Conservation (phyloP, 2,888 invertebrate species). For the Acanthosepion lycidas region DNA sequence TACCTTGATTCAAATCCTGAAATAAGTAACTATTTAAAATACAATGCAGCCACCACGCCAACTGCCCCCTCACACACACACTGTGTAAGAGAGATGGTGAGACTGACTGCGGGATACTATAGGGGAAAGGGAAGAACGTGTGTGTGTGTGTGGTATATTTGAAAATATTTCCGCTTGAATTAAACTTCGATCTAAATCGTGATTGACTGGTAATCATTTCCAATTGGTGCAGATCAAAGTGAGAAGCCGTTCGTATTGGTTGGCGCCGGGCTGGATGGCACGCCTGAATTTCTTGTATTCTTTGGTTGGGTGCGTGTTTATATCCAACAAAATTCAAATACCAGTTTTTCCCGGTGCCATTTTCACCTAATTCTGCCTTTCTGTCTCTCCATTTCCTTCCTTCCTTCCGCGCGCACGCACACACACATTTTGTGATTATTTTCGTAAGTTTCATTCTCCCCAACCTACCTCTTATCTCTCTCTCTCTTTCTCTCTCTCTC, state of each 20-base stretch:
- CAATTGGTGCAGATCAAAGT: background rate
- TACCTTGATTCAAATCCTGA: too few species aligned
- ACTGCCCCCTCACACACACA: too few species aligned
- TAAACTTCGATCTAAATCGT: background rate
- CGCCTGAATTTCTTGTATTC: background rate
- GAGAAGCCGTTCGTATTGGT: background rate
- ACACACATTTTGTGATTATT: background rate
- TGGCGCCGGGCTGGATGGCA: background rate
- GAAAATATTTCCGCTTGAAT: background rate
- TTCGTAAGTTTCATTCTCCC: too few species aligned
- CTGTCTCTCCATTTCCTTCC: background rate
- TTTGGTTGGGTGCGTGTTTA: background rate
- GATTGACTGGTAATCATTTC: background rate
- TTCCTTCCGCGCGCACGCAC: too few species aligned
- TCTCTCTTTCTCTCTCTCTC: too few species aligned
- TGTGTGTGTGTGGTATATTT: background rate
- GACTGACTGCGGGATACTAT: too few species aligned
- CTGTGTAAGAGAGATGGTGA: too few species aligned
- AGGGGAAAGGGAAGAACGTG: background rate
- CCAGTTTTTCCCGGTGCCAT: background rate
- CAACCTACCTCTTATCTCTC: too few species aligned
- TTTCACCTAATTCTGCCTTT: background rate
- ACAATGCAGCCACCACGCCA: too few species aligned
- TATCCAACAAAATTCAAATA: background rate
- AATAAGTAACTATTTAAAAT: too few species aligned